Base-by-base conservation (phyloP, 2,113 vertebrate genomes). In the Actenoides hombroni region DNA sequence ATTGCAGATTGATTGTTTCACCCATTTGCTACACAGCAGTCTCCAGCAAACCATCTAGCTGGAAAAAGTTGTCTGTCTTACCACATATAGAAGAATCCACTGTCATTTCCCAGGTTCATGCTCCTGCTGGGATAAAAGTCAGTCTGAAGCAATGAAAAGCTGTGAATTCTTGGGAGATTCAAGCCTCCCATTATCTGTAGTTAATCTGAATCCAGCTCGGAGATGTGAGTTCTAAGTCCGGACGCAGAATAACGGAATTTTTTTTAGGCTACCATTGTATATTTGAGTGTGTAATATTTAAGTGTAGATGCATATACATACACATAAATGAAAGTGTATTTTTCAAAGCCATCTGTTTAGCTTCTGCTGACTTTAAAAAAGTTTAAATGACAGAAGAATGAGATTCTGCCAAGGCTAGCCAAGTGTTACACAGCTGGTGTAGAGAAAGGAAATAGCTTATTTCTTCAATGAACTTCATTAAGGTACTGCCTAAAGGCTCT, bases 381-480 rank as follows among this genome's bases (percentile, higher is more conserved):
- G 49, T 46, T 71, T 54, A 59, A 75, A 37, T 76, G 39, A 51
- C 60, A 77, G 69, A 88, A 81, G 56, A 70, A 82, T 74, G 68
- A 89, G 60, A 33, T 78, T 84, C 61, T 95, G 77, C 80, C 61
- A 86, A 88, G 83, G 54, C 67, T 79, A 74, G 61, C 90, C 86
- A 95, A 89, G 86, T 82, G 83, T 92, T 84, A 75, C 2, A 26
- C 86, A 92, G 93, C 80, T 92, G 68, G 39, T 57, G 20, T n/a
- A 64, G 64, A 75, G 42, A 67, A 94, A 68, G 76, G 77, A 83
- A 96, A 91, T 28, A 84, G 35, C 29, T 61, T 75, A n/a, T 28
- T 92, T 79, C 69, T 68, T 54, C 10, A 7, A 33, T 54, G 31
- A 79, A 35, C 28, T 81, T 20, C 60, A 35, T 74, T 78, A 67